Conservation (phyloP, 2,888 invertebrate genomes). For the Hydroisotoma schaefferi region DNA sequence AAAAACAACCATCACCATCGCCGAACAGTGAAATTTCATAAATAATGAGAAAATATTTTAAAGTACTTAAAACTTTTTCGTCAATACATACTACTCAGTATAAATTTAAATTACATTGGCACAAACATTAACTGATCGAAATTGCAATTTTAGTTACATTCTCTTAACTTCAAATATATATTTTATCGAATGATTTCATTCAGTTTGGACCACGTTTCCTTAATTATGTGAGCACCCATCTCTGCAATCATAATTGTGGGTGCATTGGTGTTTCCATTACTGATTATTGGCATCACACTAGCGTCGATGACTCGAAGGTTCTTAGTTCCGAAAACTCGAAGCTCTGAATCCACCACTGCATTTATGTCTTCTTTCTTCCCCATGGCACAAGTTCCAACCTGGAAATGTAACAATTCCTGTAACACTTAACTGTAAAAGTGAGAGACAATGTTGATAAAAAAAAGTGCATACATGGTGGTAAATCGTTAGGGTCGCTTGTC, state of each 20-base stretch:
- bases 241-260: conserved; percentile 33
- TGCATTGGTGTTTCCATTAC: conserved; percentile 32
- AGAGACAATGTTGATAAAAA: background rate
- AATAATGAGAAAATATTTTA: background rate
- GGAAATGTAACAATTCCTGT: background rate
- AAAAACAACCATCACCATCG: too few relatives aligned
- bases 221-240: conserved; percentile 23
- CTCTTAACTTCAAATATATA: background rate
- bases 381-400: conserved; percentile 42
- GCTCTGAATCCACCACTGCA: conserved; percentile 43
- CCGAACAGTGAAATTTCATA: too few relatives aligned
- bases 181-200: conserved; percentile 18
- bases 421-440: background rate
- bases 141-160: background rate
- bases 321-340: conserved; percentile 39
- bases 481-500: conserved; percentile 37
- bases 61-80: background rate
- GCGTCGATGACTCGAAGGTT: conserved; percentile 33
- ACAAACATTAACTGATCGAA: background rate
- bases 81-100: background rate
- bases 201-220: conserved; percentile 19
- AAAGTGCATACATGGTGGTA: conserved; percentile 31
- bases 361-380: conserved; percentile 33
- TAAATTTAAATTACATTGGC: background rate
- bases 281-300: conserved; percentile 42